phyloP scores from a whole-genome alignment of 2,113 vertebrate species.

The Telmatochromis brachygnathus region DNA sequence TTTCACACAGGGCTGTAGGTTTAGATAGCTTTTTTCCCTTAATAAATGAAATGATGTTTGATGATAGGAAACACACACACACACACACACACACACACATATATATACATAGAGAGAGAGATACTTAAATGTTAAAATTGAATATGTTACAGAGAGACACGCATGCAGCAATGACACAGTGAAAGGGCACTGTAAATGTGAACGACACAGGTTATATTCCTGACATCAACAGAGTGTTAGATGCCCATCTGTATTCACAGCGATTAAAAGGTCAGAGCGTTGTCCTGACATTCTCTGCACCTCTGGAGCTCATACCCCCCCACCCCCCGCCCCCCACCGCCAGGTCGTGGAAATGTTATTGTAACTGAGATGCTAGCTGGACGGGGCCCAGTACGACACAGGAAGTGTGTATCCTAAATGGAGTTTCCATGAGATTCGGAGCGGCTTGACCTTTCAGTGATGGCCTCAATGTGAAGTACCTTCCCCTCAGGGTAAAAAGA shows the following conservation, averaged over 20 bases:
- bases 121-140: background rate
- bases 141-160: background rate
- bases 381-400: background rate
- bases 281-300: slow-evolving; percentile 61
- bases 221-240: slow-evolving; percentile 22
- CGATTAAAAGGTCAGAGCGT: slow-evolving; percentile 58
- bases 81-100: background rate
- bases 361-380: slow-evolving; percentile 37
- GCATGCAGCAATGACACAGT: background rate
- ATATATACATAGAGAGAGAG: background rate
- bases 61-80: background rate
- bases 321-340: background rate
- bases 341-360: slow-evolving; percentile 39
- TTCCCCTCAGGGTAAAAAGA: slow-evolving; percentile 54
- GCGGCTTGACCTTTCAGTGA: slow-evolving; percentile 59
- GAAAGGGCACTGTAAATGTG: slow-evolving; percentile 48
- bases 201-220: slow-evolving; percentile 32
- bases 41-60: background rate
- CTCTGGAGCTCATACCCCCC: slow-evolving; percentile 23
- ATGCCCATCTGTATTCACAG: slow-evolving; percentile 51
- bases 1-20: background rate
- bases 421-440: slow-evolving; percentile 51
- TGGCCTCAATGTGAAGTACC: slow-evolving; percentile 54
- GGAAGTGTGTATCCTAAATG: slow-evolving; percentile 26
- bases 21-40: background rate